Evolutionary conservation across 2,113 vertebrate genomes (phyloP).

Genomic region (Apodemus speciosus): DNA sequence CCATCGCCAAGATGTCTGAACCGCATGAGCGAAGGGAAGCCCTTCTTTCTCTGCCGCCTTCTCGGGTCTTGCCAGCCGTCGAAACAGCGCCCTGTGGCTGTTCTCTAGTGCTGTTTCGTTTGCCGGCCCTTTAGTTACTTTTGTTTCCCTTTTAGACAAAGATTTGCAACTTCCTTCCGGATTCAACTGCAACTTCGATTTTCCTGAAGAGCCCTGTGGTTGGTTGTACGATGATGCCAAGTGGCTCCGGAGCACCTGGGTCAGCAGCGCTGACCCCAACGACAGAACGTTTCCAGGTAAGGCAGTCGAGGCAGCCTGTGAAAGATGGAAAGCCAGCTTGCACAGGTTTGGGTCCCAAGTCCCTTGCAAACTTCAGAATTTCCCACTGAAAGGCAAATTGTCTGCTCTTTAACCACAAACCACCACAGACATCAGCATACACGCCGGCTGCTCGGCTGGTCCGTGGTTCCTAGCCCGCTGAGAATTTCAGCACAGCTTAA

Average conservation of each 20-base stretch:
- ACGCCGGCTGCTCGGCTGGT: not conserved
- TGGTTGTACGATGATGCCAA: conserved; percentile 93
- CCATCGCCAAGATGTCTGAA: conserved; percentile 76
- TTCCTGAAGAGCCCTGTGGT: conserved; percentile 90
- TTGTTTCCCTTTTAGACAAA: conserved; percentile 74
- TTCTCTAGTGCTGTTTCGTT: conserved; percentile 78
- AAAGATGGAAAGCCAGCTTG: too few relatives aligned
- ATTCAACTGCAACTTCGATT: conserved; percentile 96
- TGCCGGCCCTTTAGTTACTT: conserved; percentile 71
- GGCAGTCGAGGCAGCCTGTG: not conserved
- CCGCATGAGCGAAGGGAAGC: conserved; percentile 73
- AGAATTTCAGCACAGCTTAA: conserved; percentile 5
- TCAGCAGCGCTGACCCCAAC: conserved; percentile 85
- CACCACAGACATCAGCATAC: not conserved
- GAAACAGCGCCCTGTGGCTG: conserved; percentile 64
- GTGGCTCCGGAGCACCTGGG: conserved; percentile 87
- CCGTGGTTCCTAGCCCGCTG: not conserved
- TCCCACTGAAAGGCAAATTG: not conserved
- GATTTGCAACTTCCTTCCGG: conserved; percentile 87
- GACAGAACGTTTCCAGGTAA: conserved; percentile 85
- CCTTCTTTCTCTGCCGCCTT: conserved; percentile 74
- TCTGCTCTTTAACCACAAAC: conserved; percentile 54
- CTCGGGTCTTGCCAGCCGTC: conserved; percentile 78
- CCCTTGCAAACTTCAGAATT: not conserved
- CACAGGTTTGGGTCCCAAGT: not conserved